These are phyloP conservation scores for Oreochromis niloticus DNA, from an alignment of 2,113 vertebrate genomes.

Conservation along the genomic window DNA sequence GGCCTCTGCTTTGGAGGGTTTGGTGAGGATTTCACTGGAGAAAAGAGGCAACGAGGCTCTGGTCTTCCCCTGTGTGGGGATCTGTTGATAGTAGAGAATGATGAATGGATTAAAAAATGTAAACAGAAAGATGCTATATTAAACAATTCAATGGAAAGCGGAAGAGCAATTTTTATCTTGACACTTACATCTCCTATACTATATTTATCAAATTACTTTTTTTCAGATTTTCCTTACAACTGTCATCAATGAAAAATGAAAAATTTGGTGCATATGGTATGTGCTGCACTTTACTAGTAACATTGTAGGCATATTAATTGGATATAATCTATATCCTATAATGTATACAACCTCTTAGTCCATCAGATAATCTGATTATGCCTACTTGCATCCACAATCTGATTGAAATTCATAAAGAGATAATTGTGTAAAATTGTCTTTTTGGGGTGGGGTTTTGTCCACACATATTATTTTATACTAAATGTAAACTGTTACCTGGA, in stretches of 20 bases:
- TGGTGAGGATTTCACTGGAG: constrained; percentile 17
- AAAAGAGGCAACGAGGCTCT: constrained; percentile 71
- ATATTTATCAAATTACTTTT: not conserved
- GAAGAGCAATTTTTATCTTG: not conserved
- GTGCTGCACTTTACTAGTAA: not conserved
- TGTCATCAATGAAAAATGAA: not conserved
- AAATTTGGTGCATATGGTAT: not conserved
- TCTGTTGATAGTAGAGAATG: not conserved
- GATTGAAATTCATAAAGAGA: not conserved
- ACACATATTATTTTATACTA: not conserved
- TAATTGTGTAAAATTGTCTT: not conserved
- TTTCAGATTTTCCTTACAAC: not conserved
- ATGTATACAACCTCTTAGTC: not conserved
- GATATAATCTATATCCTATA: not conserved
- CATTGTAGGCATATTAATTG: not conserved
- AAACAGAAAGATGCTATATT: not conserved
- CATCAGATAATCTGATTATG: not conserved
- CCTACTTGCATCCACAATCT: not conserved
- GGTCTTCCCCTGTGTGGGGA: constrained; percentile 31
- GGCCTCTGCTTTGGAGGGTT: constrained; percentile 3
- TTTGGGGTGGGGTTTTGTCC: too few relatives aligned
- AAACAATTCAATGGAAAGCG: not conserved
- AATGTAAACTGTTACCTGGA: not conserved
- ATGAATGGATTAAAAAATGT: not conserved
- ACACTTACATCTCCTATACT: not conserved